These are phyloP conservation scores for Melanocharis versteri DNA, from an alignment of 2,113 vertebrate genomes.

Conservation along the genomic window DNA sequence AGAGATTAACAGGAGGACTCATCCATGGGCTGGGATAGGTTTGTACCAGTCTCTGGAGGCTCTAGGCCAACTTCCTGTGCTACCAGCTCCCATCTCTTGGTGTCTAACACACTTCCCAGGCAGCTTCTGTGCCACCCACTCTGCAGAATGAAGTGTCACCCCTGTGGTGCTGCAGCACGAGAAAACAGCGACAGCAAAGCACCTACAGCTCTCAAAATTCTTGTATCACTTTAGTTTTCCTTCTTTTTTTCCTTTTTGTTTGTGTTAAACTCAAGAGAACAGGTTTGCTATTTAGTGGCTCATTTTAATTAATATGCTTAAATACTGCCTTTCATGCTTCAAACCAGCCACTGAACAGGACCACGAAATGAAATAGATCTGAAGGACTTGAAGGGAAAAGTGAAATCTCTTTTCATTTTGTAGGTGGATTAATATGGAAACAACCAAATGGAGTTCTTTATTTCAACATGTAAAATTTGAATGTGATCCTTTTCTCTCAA, in stretches of 20 bases:
- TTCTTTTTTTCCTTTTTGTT: background rate
- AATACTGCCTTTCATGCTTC: background rate
- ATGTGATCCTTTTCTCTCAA: background rate
- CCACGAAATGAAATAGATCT: background rate
- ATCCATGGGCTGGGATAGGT: background rate
- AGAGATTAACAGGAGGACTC: background rate
- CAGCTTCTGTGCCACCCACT: background rate
- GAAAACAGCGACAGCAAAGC: background rate
- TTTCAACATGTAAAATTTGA: background rate
- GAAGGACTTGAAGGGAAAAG: background rate
- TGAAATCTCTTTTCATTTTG: background rate
- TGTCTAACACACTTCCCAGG: background rate
- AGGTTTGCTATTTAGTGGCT: background rate
- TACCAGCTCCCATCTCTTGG: background rate
- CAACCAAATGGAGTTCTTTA: background rate
- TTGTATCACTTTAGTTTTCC: background rate
- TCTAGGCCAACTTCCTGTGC: rapidly evolving
- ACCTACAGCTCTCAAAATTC: background rate
- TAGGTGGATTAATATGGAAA: background rate
- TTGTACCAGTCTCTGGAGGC: rapidly evolving
- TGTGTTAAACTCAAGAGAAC: background rate
- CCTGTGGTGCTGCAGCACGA: background rate
- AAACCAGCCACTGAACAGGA: background rate
- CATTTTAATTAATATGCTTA: background rate
- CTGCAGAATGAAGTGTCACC: background rate